phyloP scores from a whole-genome alignment of 2,113 vertebrate species.

The Odontesthes bonariensis region DNA sequence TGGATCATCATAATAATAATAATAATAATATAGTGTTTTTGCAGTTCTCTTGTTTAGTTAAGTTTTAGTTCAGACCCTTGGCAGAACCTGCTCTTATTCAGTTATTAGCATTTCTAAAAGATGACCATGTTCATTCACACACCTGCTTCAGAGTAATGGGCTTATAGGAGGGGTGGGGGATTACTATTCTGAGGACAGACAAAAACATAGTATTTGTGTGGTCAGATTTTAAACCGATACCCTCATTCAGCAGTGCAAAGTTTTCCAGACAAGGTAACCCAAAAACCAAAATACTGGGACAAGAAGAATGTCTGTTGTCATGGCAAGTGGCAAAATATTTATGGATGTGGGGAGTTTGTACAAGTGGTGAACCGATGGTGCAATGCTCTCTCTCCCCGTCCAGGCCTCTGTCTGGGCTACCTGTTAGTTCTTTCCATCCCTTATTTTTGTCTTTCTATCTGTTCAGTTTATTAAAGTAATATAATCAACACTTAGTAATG shows the following conservation, averaged over 20 bases:
- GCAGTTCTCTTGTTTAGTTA: no score
- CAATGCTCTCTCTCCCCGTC: conserved; percentile 17
- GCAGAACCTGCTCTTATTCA: no score
- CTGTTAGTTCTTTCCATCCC: conserved; percentile 1
- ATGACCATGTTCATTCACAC: conserved; percentile 10
- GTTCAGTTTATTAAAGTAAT: background rate
- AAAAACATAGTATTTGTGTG: background rate
- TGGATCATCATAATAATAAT: no score
- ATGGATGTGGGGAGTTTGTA: conserved; percentile 35
- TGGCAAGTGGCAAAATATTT: conserved; percentile 66
- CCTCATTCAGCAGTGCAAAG: conserved; percentile 26
- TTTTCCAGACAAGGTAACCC: conserved; percentile 58
- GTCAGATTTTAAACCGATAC: conserved; percentile 45
- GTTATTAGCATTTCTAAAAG: no score
- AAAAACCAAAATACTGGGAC: conserved; percentile 38
- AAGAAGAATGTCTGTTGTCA: conserved; percentile 49
- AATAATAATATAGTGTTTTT: no score
- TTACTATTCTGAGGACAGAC: background rate
- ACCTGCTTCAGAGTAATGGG: conserved; percentile 19
- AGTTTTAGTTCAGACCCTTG: no score
- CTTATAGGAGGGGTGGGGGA: background rate
- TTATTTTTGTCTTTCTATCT: background rate
- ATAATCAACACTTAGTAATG: background rate
- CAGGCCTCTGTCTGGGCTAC: conserved; percentile 20
- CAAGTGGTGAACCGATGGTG: conserved; percentile 37